Conservation (phyloP, 2,888 invertebrate genomes). For the Tinea semifulvella region DNA sequence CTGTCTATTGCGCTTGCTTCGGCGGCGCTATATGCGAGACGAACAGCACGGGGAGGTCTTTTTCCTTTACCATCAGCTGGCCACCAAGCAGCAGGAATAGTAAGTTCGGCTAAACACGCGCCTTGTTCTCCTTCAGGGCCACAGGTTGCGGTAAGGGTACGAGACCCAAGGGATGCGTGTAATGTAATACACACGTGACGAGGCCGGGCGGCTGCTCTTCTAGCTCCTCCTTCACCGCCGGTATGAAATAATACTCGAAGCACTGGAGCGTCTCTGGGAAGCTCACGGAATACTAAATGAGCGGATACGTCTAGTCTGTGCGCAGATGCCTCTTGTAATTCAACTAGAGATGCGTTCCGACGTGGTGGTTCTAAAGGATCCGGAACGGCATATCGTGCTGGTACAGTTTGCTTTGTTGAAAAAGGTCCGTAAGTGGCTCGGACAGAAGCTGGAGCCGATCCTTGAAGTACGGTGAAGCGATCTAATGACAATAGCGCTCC, state of each 20-base stretch:
- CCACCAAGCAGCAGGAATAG: constrained; percentile 94
- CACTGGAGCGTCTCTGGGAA: constrained; percentile 91
- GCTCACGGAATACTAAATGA: constrained; percentile 87
- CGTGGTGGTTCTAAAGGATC: constrained; percentile 76
- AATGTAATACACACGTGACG: constrained; percentile 84
- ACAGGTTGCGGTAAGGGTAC: constrained; percentile 85
- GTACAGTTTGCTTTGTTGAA: constrained; percentile 93
- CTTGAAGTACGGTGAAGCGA: constrained; percentile 91
- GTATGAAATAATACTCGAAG: constrained; percentile 92
- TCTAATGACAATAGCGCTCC: constrained; percentile 83
- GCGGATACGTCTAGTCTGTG: constrained; percentile 91
- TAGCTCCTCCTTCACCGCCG: constrained; percentile 83
- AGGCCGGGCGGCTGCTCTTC: constrained; percentile 73
- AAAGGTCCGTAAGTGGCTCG: constrained; percentile 94
- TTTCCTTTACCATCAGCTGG: constrained; percentile 70
- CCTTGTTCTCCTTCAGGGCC: constrained; percentile 93
- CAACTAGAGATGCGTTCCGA: constrained; percentile 66
- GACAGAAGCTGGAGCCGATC: constrained; percentile 89
- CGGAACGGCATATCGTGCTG: constrained; percentile 87
- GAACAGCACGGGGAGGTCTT: constrained; percentile 78
- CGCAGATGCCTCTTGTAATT: constrained; percentile 70
- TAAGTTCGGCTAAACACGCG: constrained; percentile 88
- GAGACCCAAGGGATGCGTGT: constrained; percentile 72
- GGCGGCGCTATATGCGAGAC: constrained; percentile 88
- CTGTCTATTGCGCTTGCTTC: constrained; percentile 76